Conservation (phyloP, 2,888 invertebrate genomes). For the Eilema depressum region DNA sequence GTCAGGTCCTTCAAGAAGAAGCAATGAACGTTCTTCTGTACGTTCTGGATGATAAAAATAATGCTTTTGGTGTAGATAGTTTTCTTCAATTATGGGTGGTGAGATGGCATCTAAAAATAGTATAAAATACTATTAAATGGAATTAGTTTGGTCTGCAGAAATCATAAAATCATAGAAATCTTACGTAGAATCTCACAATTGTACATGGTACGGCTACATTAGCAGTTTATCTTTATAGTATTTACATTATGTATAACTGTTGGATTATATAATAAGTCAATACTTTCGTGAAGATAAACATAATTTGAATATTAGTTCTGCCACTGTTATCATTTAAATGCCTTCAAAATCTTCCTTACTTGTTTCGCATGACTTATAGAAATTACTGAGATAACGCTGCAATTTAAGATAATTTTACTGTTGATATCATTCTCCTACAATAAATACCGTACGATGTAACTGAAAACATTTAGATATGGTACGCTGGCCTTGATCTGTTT, state of each 20-base stretch:
- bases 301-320: not conserved
- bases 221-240: not conserved
- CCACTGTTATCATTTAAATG: not conserved
- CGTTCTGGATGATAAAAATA: not conserved
- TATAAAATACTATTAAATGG: not conserved
- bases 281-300: not conserved
- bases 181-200: no score
- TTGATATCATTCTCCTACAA: not conserved
- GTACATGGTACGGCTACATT: no score
- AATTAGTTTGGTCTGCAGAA: no score
- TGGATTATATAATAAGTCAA: not conserved
- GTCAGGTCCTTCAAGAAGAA: conserved; percentile 12
- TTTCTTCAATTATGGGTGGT: not conserved
- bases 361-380: not conserved
- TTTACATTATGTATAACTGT: not conserved
- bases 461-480: not conserved
- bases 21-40: conserved; percentile 14
- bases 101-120: not conserved
- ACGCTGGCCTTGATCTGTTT: not conserved
- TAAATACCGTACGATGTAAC: not conserved
- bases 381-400: no score
- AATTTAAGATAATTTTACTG: not conserved
- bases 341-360: not conserved
- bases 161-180: no score
- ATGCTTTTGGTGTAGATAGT: not conserved